Evolutionary conservation across 2,797 vertebrate genomes (phyloP), one percentile per base, ranked within the genome.

Genomic region (Onychomys arenicola): DNA sequence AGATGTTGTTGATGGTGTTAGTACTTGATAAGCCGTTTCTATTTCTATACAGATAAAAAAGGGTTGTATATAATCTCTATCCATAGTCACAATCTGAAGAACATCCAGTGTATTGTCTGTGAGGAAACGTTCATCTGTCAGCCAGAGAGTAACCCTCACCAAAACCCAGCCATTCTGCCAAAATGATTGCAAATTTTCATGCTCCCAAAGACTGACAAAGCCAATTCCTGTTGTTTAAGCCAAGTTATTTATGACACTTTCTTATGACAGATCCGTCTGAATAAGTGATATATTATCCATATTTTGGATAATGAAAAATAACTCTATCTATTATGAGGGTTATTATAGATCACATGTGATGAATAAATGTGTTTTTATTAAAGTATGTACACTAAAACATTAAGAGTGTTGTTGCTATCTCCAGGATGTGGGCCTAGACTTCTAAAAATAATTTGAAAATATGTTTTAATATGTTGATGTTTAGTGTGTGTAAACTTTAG

Each of bases 61-160:
- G 13, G 77, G 4, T 1, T 1, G 5, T 1, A 3, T 69, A 37
- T 17, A 5, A 0, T 9, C 8, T 52, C 32, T 19, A 2, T 34
- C 25, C 10, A n/a, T 19, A 32, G 2, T 27, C 34, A 10, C 0
- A 77, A 23, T 40, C 27, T 1, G 25, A 82, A 16, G 29, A 73
- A 46, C n/a, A 37, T 21, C 14, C 37, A 8, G n/a, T 7, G 37
- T 34, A 4, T 2, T 25, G 3, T 69, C 7, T 34, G 10, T 12
- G 4, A 61, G 34, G 69, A 78, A 27, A 2, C 25, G 29, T 11
- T 8, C 2, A 32, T 25, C 23, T 67, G 10, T 14, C 40, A 73
- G 12, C 1, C 34, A 61, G 16, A 25, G n/a, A 29, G 21, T 21
- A 16, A 78, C 0, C n/a, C 3, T 88, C 12, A 46, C 1, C n/a